Evolutionary conservation across 2,888 invertebrate species (phyloP).

Genomic region (Argynnis bischoffii): DNA sequence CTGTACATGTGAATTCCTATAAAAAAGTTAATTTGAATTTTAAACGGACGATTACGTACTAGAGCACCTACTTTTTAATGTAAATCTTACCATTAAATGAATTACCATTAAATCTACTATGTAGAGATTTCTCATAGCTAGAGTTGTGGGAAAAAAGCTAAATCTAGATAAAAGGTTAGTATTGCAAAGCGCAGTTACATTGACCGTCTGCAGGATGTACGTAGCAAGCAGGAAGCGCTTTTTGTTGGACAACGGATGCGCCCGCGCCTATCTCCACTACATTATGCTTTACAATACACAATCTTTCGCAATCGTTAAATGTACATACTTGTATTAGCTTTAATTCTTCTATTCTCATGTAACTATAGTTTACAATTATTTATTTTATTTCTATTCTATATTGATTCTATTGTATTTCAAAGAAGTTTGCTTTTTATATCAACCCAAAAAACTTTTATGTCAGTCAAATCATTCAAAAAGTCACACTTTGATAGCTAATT

Average conservation of each 20-base stretch:
- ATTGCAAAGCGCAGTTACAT: constrained; percentile 23
- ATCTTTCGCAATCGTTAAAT: constrained; percentile 4
- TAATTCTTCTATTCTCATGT: no score
- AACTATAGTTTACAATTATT: no score
- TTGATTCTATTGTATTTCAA: no score
- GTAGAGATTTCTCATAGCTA: not conserved
- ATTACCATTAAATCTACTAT: no score
- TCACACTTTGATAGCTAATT: no score
- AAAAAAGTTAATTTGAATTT: no score
- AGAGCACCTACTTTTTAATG: not conserved
- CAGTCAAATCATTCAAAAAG: no score
- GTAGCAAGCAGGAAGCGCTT: constrained; percentile 31
- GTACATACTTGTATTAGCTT: not conserved
- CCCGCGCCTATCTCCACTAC: constrained; percentile 29
- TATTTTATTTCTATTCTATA: no score
- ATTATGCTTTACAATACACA: constrained; percentile 5
- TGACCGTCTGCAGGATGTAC: constrained; percentile 30
- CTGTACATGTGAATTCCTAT: no score
- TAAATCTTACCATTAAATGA: not conserved
- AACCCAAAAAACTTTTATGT: no score
- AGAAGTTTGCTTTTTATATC: no score
- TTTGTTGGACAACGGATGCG: constrained; percentile 36
- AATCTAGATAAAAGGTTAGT: constrained; percentile 15
- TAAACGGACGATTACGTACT: no score
- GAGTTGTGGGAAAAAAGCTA: constrained; percentile 13